Evolutionary conservation across 2,888 invertebrate genomes (phyloP), one percentile per base, ranked within the genome.

Genomic region (Leptopilina drosophilae): DNA sequence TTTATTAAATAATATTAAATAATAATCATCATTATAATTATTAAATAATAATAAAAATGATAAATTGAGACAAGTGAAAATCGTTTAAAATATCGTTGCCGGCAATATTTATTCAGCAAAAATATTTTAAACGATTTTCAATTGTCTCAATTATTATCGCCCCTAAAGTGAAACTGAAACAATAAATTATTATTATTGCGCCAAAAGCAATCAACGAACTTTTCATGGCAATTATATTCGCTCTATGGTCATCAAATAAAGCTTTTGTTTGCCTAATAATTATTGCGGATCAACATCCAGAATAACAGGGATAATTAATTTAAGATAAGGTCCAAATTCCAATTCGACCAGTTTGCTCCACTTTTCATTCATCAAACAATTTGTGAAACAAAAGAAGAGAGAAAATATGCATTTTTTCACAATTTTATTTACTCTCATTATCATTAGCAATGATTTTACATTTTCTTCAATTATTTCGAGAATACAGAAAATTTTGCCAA

Each of bases 111-210:
- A 33, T 33, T 2, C 33, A 33, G 33, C 1, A 33, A 33, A 3
- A 40, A n/a, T 8, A 65, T 9, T 11, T 42, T 64, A 11, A 64
- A 64, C 20, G 11, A 64, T 12, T 64, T 12, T 8, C n/a, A 26
- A 7, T 15, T 11, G 11, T 64, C 33, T 33, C 20, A 64, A 64
- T 40, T 33, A 42, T 42, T 6, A 8, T 8, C 8, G 20, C 33
- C n/a, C 3, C 14, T 14, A 49, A 73, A 26, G 14, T 26, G 12
- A 33, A 73, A 7, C n/a, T 8, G n/a, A 49, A 56, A 9, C 79
- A 64, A 77, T 77, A 78, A 77, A 82, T 83, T 78, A 67, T 82
- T 78, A 67, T 78, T 42, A 67, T 78, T 67, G 64, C 78, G 64
- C 78, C 66, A 67, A 80, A 79, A 80, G 78, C 64, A 78, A 82